Conservation (phyloP, 30 jellyfish, hydroid and myxozoan genomes). For the Turritopsis dohrnii region DNA sequence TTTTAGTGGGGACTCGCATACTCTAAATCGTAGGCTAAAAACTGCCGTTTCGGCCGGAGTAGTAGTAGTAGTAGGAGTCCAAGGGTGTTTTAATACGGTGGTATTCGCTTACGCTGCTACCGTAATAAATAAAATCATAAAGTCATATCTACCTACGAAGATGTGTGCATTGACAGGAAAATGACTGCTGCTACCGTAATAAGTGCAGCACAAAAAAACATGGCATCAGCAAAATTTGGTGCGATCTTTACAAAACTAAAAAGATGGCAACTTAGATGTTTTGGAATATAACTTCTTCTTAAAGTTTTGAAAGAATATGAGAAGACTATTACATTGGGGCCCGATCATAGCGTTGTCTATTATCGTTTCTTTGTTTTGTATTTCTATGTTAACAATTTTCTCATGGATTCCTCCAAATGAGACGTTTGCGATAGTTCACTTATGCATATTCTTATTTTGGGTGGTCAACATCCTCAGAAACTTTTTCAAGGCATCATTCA, state of each 20-base stretch:
- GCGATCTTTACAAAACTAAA: neutral
- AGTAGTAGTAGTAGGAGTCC: too few relatives aligned
- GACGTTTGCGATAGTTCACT: slow-evolving; percentile 34
- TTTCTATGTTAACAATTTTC: slow-evolving; percentile 48
- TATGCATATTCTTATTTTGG: slow-evolving; percentile 50
- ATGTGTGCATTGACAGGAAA: too few relatives aligned
- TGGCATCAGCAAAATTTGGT: neutral
- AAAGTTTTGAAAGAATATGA: neutral
- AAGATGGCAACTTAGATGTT: neutral
- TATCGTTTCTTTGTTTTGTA: slow-evolving; percentile 44
- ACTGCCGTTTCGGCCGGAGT: too few relatives aligned
- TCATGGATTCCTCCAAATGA: slow-evolving; percentile 60
- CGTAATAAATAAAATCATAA: too few relatives aligned
- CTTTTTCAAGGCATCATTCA: slow-evolving; percentile 70
- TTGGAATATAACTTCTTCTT: neutral
- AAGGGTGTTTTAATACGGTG: too few relatives aligned
- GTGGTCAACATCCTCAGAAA: slow-evolving; percentile 48
- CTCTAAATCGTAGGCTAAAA: too few relatives aligned
- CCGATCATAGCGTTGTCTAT: slow-evolving; percentile 75
- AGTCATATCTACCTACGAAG: too few relatives aligned
- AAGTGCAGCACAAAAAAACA: neutral
- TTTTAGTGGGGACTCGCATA: too few relatives aligned
- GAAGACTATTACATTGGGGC: slow-evolving; percentile 80
- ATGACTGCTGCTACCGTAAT: too few relatives aligned
- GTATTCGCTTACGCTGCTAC: too few relatives aligned